Percentiles rank a stretch among this genome's conserved stretches.
Conservation (phyloP, 2,113 vertebrate genomes). For the Bucco capensis region DNA sequence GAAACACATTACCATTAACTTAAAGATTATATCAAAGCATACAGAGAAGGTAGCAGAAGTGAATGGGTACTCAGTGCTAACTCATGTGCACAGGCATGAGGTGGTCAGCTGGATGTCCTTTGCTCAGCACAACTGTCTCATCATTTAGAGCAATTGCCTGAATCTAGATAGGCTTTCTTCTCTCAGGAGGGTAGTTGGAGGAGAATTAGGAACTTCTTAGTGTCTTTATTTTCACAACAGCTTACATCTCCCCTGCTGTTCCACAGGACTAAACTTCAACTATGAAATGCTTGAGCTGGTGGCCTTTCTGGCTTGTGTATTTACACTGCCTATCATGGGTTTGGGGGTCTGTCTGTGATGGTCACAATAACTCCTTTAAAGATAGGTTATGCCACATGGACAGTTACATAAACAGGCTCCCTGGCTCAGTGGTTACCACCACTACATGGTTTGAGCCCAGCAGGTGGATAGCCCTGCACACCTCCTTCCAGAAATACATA, state of each 20-base stretch:
- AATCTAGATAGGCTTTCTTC: background rate
- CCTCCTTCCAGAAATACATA: background rate
- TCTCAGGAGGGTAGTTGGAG: background rate
- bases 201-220: background rate
- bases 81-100: rapidly evolving
- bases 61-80: background rate
- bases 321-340: background rate
- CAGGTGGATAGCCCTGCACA: background rate
- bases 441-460: background rate
- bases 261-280: background rate
- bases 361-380: background rate
- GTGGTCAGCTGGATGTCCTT: rapidly evolving
- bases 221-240: background rate
- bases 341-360: background rate
- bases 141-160: background rate
- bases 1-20: background rate
- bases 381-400: background rate
- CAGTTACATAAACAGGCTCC: background rate
- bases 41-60: background rate
- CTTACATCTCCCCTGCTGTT: background rate
- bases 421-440: background rate
- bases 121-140: background rate
- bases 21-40: background rate
- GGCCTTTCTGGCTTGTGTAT: background rate
- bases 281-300: background rate